Percentiles rank a stretch among this genome's conserved stretches.
Evolutionary conservation across 1,140 invertebrate genomes (phyloP).

Genomic region (Drosophila bipectinata): DNA sequence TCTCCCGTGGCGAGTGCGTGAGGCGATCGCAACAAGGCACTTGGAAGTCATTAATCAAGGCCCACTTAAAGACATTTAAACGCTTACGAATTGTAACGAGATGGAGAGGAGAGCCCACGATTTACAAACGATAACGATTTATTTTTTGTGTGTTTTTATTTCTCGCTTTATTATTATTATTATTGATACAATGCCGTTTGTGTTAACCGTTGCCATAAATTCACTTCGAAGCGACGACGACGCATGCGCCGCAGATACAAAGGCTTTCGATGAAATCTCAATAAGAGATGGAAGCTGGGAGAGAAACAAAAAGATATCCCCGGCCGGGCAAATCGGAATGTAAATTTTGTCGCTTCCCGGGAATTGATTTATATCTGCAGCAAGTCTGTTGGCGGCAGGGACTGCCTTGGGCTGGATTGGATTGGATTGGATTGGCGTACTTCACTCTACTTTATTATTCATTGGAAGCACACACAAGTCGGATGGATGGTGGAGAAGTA

Average conservation of each 20-base stretch:
- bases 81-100: conserved; percentile 76
- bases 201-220: conserved; percentile 76
- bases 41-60: conserved; percentile 73
- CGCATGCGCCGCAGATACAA: conserved; percentile 71
- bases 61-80: conserved; percentile 76
- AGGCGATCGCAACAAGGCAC: conserved; percentile 51
- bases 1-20: conserved; percentile 65
- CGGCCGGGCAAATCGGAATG: conserved; percentile 61
- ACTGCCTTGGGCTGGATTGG: conserved; percentile 14
- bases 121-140: conserved; percentile 67
- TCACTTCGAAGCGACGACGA: conserved; percentile 34
- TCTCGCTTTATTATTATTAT: conserved; percentile 45
- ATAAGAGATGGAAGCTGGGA: conserved; percentile 47
- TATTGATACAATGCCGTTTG: conserved; percentile 78
- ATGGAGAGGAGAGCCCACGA: conserved; percentile 44
- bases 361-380: conserved; percentile 78
- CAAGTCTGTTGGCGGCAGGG: conserved; percentile 31
- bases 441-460: conserved; percentile 77
- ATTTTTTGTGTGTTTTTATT: conserved; percentile 39
- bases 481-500: conserved; percentile 43
- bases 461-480: conserved; percentile 68
- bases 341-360: conserved; percentile 80
- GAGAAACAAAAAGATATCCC: conserved; percentile 47
- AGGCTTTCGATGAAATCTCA: conserved; percentile 78
- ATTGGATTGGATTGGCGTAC: conserved; percentile 33